Base-by-base conservation (phyloP, 2,797 vertebrate species). In the Lycodopsis pacificus region DNA sequence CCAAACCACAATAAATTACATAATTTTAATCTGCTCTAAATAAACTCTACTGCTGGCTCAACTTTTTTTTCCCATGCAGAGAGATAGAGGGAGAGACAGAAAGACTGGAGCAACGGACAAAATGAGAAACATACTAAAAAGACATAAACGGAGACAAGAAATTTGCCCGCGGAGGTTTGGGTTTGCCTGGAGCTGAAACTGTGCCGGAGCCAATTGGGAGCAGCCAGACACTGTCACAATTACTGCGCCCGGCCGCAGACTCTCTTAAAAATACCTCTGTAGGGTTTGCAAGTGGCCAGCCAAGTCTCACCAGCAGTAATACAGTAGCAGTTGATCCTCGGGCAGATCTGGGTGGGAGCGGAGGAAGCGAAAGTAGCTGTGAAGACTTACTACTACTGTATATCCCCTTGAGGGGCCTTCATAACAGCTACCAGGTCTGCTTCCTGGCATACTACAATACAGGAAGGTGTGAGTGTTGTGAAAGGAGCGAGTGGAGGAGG, bases 231-330 rank as follows among this genome's bases (percentile, higher is more conserved):
- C 91, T 81, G 81, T 91, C 90, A 93, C 91, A 93, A 93, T 94
- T 94, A 94, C 89, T 87, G 77, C 51, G 79, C 77, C 53, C 53
- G n/a, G 88, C 92, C 92, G 91, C 95, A 95, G 93, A 94, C 94
- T 95, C 92, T 95, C 90, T 94, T 94, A 93, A 95, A 94, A 95
- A 94, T 91, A 93, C 91, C 90, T 92, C 89, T 88, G 81, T 12
- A 77, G 89, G 89, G 89, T 92, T 92, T 91, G 81, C 70, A 90
- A 91, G 72, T 92, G 88, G 91, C 85, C 93, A 91, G 93, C 89
- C 92, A 93, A 93, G 79, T 79, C 79, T 81, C 58, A 76, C 79
- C 20, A 79, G 79, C 76, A 82, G 88, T 84, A 88, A 90, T 90
- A 86, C 83, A 87, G 91, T 82, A 89, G 90, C 84, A 82, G 88